Evolutionary conservation across 2,888 invertebrate genomes (phyloP), one percentile per base, ranked within the genome.

Genomic region (Marronus borbonicus): DNA sequence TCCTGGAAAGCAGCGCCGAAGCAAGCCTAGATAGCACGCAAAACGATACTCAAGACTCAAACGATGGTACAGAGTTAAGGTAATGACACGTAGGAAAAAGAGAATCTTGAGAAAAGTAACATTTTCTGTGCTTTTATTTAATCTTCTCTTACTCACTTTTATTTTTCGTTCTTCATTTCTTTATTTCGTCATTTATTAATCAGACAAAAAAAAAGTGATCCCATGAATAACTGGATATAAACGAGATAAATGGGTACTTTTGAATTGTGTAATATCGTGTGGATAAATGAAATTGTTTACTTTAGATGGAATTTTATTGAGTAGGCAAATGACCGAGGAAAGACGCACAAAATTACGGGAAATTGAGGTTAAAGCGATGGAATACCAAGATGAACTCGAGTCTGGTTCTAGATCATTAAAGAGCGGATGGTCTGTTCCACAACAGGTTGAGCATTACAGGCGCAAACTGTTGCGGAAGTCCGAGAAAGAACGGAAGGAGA

Each of bases 341-440:
- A 91, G 94, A 83, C 93, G 96, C 65, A 92, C 91, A 81, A 93
- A 93, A 85, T 88, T 97, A 78, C 92, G 98, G 31, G 98, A 98
- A 88, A 96, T 99, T 84, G 99, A 99, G 90, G 93, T 98, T 82
- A 97, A 97, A 90, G 96, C 97, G 75, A 92, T 98, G 90, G 96
- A 96, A 87, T 98, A 97, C 90, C 97, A 97, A 88, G 98, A 98
- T 90, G 98, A 98, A 88, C 88, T 98, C 83, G 98, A 98, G 89
- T 94, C 94, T 2, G 98, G 98, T 0, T 91, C 93, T 84, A 91
- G 95, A 78, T 91, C 92, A 50, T 87, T 94, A 28, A 94, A 95
- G 84, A 88, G 92, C 69, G 95, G 93, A 5, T 94, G 96, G 92
- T 91, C 93, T 8, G 90, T 96, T 81, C 89, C 91, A 65, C 94